Evolutionary conservation across 2,888 invertebrate species (phyloP).

Genomic region (Metopia argyrocephala): DNA sequence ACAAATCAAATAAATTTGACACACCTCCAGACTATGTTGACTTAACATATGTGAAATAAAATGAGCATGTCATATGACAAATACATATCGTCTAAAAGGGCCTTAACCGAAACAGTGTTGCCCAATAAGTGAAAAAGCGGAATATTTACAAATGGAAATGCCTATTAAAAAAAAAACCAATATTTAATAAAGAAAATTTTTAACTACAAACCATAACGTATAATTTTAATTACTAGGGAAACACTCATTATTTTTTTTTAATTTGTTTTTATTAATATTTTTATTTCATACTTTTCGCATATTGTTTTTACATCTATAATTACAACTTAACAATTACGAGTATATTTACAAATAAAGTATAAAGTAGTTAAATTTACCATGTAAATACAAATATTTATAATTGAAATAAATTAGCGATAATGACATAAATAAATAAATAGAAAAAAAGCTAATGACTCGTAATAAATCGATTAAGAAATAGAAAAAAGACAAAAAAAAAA

Average conservation of each 20-base stretch:
- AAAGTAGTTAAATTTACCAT: constrained; percentile 5
- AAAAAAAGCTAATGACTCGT: neutral
- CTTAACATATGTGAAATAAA: no score
- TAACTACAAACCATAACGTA: neutral
- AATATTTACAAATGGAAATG: no score
- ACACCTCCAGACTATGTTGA: no score
- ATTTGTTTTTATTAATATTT: neutral
- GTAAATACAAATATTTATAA: constrained; percentile 12
- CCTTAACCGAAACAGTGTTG: no score
- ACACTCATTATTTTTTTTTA: neutral
- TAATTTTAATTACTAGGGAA: neutral
- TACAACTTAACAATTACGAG: constrained; percentile 19
- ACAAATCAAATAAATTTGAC: no score
- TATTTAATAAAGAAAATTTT: no score
- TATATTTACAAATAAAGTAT: neutral
- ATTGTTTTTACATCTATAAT: constrained; percentile 11
- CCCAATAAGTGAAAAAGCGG: no score
- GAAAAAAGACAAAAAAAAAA: neutral
- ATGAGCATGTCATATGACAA: no score
- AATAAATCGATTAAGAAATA: neutral
- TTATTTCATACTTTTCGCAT: no score
- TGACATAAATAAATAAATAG: neutral
- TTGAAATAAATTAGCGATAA: constrained; percentile 21
- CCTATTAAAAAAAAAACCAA: no score
- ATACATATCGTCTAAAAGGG: no score